These are phyloP conservation scores for Falco punctatus DNA, from an alignment of 2,113 vertebrate species.

Conservation along the genomic window DNA sequence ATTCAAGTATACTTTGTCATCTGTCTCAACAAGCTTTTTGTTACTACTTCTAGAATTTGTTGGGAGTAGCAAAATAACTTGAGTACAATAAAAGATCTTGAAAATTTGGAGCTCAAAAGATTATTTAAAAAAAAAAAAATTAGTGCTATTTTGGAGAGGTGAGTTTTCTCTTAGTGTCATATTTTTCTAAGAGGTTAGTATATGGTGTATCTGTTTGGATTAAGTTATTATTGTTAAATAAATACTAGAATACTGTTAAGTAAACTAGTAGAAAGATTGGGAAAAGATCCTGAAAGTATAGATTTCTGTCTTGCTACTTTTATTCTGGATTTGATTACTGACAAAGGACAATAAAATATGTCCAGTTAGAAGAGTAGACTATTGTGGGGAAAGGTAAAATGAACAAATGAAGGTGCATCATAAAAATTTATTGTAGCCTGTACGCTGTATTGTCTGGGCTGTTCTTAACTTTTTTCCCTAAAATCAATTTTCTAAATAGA, in stretches of 20 bases:
- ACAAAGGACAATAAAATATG: not conserved
- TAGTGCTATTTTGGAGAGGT: not conserved
- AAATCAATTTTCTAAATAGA: not conserved
- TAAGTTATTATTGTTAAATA: constrained; percentile 1
- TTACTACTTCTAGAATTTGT: not conserved
- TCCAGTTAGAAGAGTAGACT: not conserved
- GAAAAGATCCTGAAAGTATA: not conserved
- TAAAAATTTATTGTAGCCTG: not conserved
- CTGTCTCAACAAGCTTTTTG: not conserved
- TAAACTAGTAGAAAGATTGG: not conserved
- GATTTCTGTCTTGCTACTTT: not conserved
- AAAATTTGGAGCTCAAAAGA: not conserved
- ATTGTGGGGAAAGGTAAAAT: not conserved
- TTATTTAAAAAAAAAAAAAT: not conserved
- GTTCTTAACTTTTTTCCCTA: not conserved
- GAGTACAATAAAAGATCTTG: not conserved
- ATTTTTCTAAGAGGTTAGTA: not conserved
- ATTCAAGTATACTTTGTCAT: not conserved
- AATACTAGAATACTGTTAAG: not conserved
- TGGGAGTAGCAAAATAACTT: not conserved
- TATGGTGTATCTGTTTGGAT: not conserved
- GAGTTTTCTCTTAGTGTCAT: not conserved
- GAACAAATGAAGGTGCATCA: not conserved
- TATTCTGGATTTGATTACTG: not conserved
- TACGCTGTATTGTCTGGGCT: not conserved